A percentile compares a stretch with the other conserved stretches of the same genome.
phyloP scores from a whole-genome alignment of 2,888 invertebrate genomes.

The Morinoia aosen region DNA sequence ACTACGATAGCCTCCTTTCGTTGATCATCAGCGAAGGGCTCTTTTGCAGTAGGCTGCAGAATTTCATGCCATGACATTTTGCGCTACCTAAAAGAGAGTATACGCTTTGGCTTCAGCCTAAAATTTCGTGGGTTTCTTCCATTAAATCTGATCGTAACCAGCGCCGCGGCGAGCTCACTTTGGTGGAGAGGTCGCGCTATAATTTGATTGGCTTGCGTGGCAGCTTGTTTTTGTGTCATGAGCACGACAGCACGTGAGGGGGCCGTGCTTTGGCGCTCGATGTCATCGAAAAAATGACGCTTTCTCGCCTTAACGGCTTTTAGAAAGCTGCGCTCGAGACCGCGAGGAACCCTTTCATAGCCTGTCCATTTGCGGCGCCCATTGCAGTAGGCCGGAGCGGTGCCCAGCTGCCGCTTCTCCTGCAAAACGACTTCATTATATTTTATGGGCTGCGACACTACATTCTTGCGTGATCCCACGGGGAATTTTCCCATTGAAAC shows the following conservation, averaged over 20 bases:
- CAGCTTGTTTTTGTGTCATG: background rate
- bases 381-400: background rate
- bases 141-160: background rate
- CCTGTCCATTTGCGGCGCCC: background rate
- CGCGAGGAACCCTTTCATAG: background rate
- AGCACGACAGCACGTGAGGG: background rate
- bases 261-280: background rate
- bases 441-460: background rate
- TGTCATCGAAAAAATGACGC: constrained; percentile 17
- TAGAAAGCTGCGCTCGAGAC: background rate
- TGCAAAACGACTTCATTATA: background rate
- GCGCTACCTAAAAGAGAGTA: background rate
- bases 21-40: too few species aligned
- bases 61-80: background rate
- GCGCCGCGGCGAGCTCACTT: background rate
- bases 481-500: background rate
- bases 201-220: background rate
- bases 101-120: background rate
- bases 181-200: background rate
- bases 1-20: background rate
- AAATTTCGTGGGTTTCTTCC: background rate
- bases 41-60: background rate
- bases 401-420: background rate
- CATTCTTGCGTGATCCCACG: background rate
- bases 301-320: constrained; percentile 3